Conservation (phyloP, 2,113 vertebrate genomes). For the Clarias macrocephalus region DNA sequence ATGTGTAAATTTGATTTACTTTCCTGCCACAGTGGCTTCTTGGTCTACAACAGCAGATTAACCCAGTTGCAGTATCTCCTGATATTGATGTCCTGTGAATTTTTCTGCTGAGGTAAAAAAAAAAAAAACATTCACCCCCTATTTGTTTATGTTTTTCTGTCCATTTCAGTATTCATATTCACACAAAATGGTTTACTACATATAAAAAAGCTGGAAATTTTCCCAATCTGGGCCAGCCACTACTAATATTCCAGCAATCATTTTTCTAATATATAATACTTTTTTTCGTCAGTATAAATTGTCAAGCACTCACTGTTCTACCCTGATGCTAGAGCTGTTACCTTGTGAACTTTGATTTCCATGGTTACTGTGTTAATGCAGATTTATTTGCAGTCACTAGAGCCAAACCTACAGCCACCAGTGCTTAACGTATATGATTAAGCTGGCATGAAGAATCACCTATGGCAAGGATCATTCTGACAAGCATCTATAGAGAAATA, state of each 20-base stretch:
- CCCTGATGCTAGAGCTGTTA: not conserved
- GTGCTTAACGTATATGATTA: not conserved
- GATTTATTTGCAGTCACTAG: not conserved
- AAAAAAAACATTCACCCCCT: not conserved
- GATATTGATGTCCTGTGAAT: no score
- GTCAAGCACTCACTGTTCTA: not conserved
- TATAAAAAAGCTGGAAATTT: not conserved
- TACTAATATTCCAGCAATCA: not conserved
- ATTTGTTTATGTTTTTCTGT: not conserved
- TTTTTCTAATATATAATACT: not conserved
- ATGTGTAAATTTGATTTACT: not conserved
- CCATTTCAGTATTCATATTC: not conserved
- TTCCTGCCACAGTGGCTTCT: not conserved
- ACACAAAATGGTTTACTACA: not conserved
- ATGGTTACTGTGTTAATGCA: constrained; percentile 1
- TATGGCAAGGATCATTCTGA: not conserved
- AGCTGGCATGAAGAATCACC: not conserved
- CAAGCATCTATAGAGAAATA: not conserved
- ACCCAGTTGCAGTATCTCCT: not conserved
- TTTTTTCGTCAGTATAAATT: not conserved
- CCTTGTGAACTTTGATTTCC: not conserved
- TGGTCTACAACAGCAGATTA: not conserved
- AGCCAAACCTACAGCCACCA: not conserved
- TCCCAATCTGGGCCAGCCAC: not conserved
- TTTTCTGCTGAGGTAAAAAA: no score